Evolutionary conservation across 2,888 invertebrate species (phyloP).

Genomic region (Sympetrum striolatum): DNA sequence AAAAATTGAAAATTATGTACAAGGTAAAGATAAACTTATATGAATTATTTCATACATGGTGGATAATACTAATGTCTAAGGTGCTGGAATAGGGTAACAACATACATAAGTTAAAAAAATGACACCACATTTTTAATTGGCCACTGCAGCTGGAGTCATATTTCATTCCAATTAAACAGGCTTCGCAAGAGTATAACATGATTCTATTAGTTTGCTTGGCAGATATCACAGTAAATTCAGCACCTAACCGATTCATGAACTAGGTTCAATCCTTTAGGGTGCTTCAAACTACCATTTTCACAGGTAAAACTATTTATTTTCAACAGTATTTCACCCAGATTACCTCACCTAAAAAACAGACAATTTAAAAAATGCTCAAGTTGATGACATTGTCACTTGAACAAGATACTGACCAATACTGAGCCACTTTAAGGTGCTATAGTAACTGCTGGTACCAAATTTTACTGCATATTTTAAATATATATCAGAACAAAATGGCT

Average conservation of each 20-base stretch:
- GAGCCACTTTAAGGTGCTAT: neutral
- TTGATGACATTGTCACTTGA: neutral
- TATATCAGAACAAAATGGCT: neutral
- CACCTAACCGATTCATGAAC: conserved; percentile 2
- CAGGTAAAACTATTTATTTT: neutral
- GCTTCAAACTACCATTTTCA: conserved; percentile 2
- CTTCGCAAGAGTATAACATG: neutral
- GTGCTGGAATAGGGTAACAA: no score
- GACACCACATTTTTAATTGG: no score
- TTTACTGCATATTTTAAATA: neutral
- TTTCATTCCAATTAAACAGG: no score
- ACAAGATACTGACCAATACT: neutral
- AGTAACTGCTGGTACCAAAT: neutral
- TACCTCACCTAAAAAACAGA: neutral
- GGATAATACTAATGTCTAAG: no score
- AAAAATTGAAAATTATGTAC: no score
- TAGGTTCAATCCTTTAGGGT: neutral
- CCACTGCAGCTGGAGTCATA: no score
- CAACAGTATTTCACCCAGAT: neutral
- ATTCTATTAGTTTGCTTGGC: neutral
- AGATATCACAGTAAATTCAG: conserved; percentile 32
- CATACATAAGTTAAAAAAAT: no score
- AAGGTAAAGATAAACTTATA: no score
- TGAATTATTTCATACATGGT: no score
- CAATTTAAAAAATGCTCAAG: neutral